Conservation (phyloP, 2,888 invertebrate genomes). For the Andrena praecox region DNA sequence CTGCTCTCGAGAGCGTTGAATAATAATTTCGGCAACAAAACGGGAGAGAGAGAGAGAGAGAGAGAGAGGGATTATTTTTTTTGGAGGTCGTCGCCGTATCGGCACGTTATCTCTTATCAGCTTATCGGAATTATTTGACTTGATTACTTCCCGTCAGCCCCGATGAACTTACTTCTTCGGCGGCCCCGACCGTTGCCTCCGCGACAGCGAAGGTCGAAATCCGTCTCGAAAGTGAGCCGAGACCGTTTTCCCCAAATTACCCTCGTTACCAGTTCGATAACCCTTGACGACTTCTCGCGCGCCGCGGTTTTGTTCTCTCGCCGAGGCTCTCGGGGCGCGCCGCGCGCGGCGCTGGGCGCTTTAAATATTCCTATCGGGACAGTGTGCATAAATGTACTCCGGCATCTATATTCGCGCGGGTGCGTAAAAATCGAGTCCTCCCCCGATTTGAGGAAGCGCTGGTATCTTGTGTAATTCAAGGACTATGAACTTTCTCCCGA, state of each 20-base stretch:
- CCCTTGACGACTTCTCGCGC: background rate
- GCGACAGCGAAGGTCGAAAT: background rate
- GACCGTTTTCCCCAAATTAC: too few relatives aligned
- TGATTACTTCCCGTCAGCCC: slow-evolving; percentile 5
- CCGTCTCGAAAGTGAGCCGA: background rate
- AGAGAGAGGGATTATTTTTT: background rate
- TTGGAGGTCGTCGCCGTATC: slow-evolving; percentile 23
- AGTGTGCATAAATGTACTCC: too few relatives aligned
- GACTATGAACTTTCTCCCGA: slow-evolving; percentile 1
- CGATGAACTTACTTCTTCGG: slow-evolving; percentile 1
- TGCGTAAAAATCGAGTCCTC: background rate
- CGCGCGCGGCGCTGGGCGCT: background rate
- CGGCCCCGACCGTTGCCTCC: background rate
- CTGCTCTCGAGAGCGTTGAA: background rate
- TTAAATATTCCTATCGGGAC: background rate
- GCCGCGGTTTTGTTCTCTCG: background rate
- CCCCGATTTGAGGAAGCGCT: background rate
- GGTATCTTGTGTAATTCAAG: background rate
- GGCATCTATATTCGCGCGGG: background rate
- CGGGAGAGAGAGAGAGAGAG: too few relatives aligned
- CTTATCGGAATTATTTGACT: slow-evolving; percentile 34
- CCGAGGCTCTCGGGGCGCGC: background rate
- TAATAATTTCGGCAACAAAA: background rate
- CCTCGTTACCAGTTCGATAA: slow-evolving; percentile 14
- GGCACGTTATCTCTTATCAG: slow-evolving; percentile 38